Evolutionary conservation across 2,888 invertebrate species (phyloP).

Genomic region (Metallyticus violacea): DNA sequence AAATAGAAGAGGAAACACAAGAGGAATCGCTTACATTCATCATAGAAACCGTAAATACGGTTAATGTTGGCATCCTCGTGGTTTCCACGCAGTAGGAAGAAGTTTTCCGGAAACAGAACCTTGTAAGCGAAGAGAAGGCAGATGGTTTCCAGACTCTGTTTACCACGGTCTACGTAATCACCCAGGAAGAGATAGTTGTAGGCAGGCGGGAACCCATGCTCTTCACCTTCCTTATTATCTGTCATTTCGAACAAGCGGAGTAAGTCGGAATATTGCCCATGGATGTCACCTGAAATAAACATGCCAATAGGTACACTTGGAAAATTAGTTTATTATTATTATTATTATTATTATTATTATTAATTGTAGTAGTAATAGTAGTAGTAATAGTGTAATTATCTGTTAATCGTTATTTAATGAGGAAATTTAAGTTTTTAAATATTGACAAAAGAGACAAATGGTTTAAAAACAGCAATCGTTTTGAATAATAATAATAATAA

Average conservation of each 20-base stretch:
- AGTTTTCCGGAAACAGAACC: conserved; percentile 68
- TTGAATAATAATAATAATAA: too few relatives aligned
- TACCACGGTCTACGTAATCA: conserved; percentile 62
- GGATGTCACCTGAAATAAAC: conserved; percentile 53
- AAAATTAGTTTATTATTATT: too few relatives aligned
- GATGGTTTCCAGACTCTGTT: conserved; percentile 63
- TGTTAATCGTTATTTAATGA: too few relatives aligned
- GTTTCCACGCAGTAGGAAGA: conserved; percentile 64
- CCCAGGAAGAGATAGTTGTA: conserved; percentile 49
- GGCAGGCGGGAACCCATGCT: neutral
- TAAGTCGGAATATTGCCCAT: conserved; percentile 63
- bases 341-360: too few relatives aligned
- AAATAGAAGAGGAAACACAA: too few relatives aligned
- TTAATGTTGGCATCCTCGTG: conserved; percentile 67
- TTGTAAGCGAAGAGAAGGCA: conserved; percentile 64
- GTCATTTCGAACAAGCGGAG: conserved; percentile 61
- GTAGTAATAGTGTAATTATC: too few relatives aligned
- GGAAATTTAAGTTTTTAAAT: too few relatives aligned
- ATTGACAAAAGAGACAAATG: too few relatives aligned
- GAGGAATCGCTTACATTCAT: conserved; percentile 60
- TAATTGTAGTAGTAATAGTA: too few relatives aligned
- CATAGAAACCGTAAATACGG: conserved; percentile 62
- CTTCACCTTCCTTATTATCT: conserved; percentile 37
- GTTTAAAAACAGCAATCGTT: too few relatives aligned
- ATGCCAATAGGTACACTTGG: too few relatives aligned